Evolutionary conservation across 2,888 invertebrate species (phyloP), one percentile per base, ranked within the genome.

Genomic region (Dicranocentrus wangi): DNA sequence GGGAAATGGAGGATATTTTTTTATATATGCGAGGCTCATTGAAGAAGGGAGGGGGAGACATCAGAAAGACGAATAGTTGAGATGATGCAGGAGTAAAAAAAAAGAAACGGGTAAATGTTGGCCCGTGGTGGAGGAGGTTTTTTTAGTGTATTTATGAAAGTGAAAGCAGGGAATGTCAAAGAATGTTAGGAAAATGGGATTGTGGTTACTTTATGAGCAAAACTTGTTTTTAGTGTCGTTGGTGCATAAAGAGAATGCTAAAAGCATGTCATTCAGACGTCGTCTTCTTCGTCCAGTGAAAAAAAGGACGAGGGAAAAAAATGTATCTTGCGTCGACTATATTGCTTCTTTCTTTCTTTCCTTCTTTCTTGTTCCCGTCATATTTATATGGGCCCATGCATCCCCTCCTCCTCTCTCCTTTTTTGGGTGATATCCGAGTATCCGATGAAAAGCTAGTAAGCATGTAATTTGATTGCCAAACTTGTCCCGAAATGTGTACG

Each of bases 381-480:
- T 73, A 51, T 68, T 39, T 63, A 63, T 42, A 63, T 39, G 1
- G 51, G 23, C 13, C 10, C 13, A 55, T 61, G 17, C 23, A 8
- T 55, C 47, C 3, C 25, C n/a, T n/a, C n/a, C n/a, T n/a, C n/a
- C n/a, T n/a, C n/a, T n/a, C n/a, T n/a, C n/a, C n/a, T n/a, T n/a
- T n/a, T n/a, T n/a, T n/a, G n/a, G n/a, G 47, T 51, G 23, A 66
- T 47, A 53, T 53, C n/a, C 7, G 70, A 78, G 63, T 71, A 55
- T 71, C 78, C 71, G 70, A 71, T 71, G 65, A 78, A n/a, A 78
- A 71, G 65, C 70, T 70, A 63, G 70, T 23, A 71, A 65, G 43
- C 78, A 71, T 78, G 78, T 78, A 78, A 78, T 78, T 78, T 78
- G 78, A 78, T 70, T 78, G 78, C 78, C 63, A 70, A 78, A 78